Base-by-base conservation (phyloP, 1,140 invertebrate genomes). In the Macrostomum lignano region DNA sequence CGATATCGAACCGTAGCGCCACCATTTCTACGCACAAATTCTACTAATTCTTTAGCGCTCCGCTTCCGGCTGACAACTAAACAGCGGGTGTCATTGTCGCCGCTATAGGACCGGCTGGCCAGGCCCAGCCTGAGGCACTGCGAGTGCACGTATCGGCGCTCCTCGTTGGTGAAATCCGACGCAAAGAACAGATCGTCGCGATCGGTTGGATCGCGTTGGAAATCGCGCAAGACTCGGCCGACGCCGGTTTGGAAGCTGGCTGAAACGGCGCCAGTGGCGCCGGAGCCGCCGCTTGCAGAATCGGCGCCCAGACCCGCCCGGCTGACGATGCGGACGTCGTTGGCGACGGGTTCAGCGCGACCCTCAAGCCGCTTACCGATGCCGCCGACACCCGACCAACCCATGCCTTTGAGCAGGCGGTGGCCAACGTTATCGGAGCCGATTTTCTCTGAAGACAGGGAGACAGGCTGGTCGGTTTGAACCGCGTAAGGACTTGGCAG, bases 371-470 rank as follows among this genome's bases (percentile, higher is more conserved):
- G 55, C 39, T 69, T 69, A 0, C 73, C 73, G 23, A 75, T 52
- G 0, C 70, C 72, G 21, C 72, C 72, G n/a, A n/a, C n/a, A 19
- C 73, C 73, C 17, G 63, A 57, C 73, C 73, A 76, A 0, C 73
- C 74, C 72, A 77, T 74, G 38, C 70, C 52, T 37, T 67, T 65
- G 63, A 76, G 65, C 52, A 76, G 62, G 43, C 67, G 71, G 33
- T 55, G 67, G 5, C 69, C 70, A 35, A 69, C 59, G 42, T 67
- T 68, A 37, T 53, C 58, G 7, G 52, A 47, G 19, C 55, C 40
- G 4, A 65, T 41, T 13, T 46, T 44, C 21, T 46, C 36, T 11
- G n/a, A n/a, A n/a, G n/a, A n/a, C n/a, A n/a, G n/a, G n/a, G n/a
- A n/a, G n/a, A n/a, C n/a, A n/a, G n/a, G n/a, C n/a, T n/a, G n/a